Base-by-base conservation (phyloP, 2,797 vertebrate species). In the Ptychadena robeensis region DNA sequence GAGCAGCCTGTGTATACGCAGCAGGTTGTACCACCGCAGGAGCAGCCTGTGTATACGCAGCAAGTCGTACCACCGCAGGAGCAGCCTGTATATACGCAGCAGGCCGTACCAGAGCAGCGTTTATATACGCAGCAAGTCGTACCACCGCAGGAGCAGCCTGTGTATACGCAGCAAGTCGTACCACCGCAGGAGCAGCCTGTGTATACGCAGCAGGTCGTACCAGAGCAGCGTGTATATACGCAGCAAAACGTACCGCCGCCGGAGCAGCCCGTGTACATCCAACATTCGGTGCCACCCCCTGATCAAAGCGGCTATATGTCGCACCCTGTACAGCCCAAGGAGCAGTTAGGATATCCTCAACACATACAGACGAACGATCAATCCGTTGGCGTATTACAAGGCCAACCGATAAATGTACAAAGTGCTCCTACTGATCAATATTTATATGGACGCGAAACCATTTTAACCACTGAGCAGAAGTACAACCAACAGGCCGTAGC, bases 231-330 rank as follows among this genome's bases (percentile, higher is more conserved):
- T 27, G 38, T 73, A 6, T 75, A 44, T 40, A 53, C 65, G 7
- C 32, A 59, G 25, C 81, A 83, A 10, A 31, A 7, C 22, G 34
- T 40, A 1, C 27, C 7, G 12, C 66, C 9, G 4, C 4, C 63
- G 83, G 83, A 86, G n/a, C 59, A 87, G 68, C 9, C 28, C 30
- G 18, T 34, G 35, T 84, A 75, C 81, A 61, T 12, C n/a, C 73
- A 87, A 53, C 67, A 79, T 35, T 32, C 34, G 70, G 65, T 61
- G n/a, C 0, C 64, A 75, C 82, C 83, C 8, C 2, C 78, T 53
- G 28, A 61, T 18, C 65, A 87, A 70, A 57, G 53, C 28, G 37
- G 72, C 14, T 83, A 81, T 69, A 28, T 67, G 9, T 30, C 61
- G 11, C 14, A 73, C 27, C 10, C 34, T 22, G 34, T 59, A 48